Evolutionary conservation across 2,888 invertebrate species (phyloP), one percentile per base, ranked within the genome.

Genomic region (Epirrhoe tristata): DNA sequence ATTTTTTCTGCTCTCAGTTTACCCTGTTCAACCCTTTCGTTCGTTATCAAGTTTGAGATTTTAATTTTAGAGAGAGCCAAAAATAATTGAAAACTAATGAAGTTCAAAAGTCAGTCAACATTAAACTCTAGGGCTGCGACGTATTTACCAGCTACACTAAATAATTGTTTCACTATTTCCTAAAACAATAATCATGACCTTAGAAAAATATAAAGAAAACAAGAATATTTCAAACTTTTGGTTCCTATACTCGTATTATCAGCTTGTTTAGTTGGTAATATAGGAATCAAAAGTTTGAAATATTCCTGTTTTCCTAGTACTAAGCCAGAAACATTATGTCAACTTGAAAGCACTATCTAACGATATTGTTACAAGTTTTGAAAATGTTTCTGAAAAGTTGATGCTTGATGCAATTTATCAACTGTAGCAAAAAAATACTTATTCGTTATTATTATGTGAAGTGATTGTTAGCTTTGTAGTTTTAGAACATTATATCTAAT

Each of bases 21-120:
- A 73, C 74, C 58, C 69, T 63, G 69, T 65, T 71, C 70, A 65
- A 58, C 65, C 74, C 74, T 77, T 75, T 79, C 78, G 76, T 77
- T 75, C 66, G 66, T 67, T 60, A 69, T 66, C 68, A 74, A 77
- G 71, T 78, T 81, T 82, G 82, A 82, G 80, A 81, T 78, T 79
- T 82, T 77, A 78, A 79, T 78, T 81, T 79, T 71, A 72, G 68
- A 67, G 67, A 67, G 70, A 59, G 34, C 14, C 36, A n/a, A 46
- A 14, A 54, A 61, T 53, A 32, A 32, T 48, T 54, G 46, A 36
- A 54, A 54, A 14, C 8, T 10, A n/a, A 34, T 34, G 24, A 52
- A 52, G 31, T 52, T 31, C 52, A 31, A 10, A 52, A 52, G 3
- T 5, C n/a, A 12, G 12, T 12, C 12, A 12, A 43, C 39, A 52